These are phyloP conservation scores for Corythoichthys haematopterus DNA, from an alignment of 2,113 vertebrate species.

Conservation along the genomic window DNA sequence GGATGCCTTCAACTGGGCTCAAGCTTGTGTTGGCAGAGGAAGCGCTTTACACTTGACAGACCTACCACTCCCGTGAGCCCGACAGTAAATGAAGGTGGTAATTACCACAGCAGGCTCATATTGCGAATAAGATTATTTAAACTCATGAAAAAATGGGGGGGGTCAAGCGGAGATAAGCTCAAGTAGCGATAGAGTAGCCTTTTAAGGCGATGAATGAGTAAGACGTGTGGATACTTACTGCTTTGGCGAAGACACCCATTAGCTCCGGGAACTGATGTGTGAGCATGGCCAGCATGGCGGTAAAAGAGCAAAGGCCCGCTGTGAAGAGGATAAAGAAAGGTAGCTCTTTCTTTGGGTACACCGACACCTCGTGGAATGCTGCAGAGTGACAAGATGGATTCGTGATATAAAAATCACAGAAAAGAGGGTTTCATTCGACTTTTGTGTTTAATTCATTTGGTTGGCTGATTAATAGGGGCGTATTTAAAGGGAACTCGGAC, in stretches of 20 bases:
- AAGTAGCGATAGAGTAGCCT: neutral
- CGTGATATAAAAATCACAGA: neutral
- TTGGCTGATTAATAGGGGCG: too few relatives aligned
- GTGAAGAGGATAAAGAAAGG: slow-evolving; percentile 99
- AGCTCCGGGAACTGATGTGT: slow-evolving; percentile 98
- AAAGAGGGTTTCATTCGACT: too few relatives aligned
- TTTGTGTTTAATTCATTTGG: too few relatives aligned
- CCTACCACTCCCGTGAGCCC: slow-evolving; percentile 43
- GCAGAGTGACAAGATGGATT: slow-evolving; percentile 6
- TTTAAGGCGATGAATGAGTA: slow-evolving; percentile 1
- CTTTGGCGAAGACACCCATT: slow-evolving; percentile 95
- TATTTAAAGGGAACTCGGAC: too few relatives aligned
- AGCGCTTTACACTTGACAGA: slow-evolving; percentile 22
- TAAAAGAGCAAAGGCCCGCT: slow-evolving; percentile 95
- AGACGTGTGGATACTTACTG: slow-evolving; percentile 58
- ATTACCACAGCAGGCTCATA: slow-evolving; percentile 19
- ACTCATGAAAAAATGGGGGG: slow-evolving; percentile 6
- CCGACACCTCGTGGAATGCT: slow-evolving; percentile 98
- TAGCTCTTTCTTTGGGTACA: slow-evolving; percentile 98
- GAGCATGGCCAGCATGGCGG: slow-evolving; percentile 95
- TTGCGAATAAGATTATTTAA: slow-evolving; percentile 25
- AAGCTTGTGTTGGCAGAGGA: slow-evolving; percentile 41
- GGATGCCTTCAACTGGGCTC: slow-evolving; percentile 8
- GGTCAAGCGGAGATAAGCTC: neutral
- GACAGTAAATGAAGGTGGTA: slow-evolving; percentile 48